Evolutionary conservation across 2,113 vertebrate genomes (phyloP).

Genomic region (Stegastes partitus): DNA sequence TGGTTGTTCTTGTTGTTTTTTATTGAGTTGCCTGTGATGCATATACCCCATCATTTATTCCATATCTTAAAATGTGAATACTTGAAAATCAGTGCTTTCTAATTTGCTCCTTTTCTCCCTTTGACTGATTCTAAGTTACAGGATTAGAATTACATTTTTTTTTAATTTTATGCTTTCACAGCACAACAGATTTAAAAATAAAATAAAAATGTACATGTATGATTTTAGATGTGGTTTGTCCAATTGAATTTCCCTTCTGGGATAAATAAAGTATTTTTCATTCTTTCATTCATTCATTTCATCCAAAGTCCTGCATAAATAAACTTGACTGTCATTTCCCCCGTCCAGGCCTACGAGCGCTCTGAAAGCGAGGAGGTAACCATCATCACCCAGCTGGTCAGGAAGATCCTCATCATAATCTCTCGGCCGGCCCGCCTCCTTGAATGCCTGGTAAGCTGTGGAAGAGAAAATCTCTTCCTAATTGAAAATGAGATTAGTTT

Average conservation of each 20-base stretch:
- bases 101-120: background rate
- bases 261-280: too few relatives aligned
- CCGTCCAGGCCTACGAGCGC: constrained; percentile 91
- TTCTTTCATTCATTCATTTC: too few relatives aligned
- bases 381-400: constrained; percentile 91
- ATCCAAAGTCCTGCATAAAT: constrained; percentile 6
- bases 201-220: background rate
- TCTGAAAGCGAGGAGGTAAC: constrained; percentile 95
- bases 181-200: too few relatives aligned
- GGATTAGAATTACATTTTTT: background rate
- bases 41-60: background rate
- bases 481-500: constrained; percentile 43
- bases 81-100: background rate
- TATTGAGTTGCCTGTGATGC: background rate
- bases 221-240: too few relatives aligned
- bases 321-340: constrained; percentile 1
- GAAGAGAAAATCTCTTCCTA: constrained; percentile 27
- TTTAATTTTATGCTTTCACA: background rate
- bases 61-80: background rate
- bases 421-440: constrained; percentile 94
- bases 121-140: background rate
- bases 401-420: constrained; percentile 96
- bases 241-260: too few relatives aligned
- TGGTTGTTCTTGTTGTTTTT: background rate
- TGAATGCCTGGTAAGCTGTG: constrained; percentile 92